These are phyloP conservation scores for Corbicula japonica DNA, from an alignment of 2,888 invertebrate genomes.

Conservation along the genomic window DNA sequence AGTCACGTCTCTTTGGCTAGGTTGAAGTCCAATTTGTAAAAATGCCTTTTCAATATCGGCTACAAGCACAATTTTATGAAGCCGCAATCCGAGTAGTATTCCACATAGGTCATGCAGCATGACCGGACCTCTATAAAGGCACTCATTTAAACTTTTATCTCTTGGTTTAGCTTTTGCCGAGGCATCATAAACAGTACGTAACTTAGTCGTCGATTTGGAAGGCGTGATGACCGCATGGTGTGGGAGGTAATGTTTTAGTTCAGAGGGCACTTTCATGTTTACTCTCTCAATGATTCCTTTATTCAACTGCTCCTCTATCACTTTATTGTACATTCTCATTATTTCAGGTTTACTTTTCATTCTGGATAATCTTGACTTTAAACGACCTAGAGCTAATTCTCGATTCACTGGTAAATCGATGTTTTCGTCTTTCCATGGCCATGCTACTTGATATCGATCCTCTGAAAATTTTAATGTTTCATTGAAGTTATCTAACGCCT, in stretches of 20 bases:
- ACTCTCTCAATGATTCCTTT: background rate
- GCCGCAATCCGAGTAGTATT: background rate
- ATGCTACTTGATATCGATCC: background rate
- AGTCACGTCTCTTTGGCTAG: too few species aligned
- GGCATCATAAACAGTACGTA: background rate
- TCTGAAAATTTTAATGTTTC: too few species aligned
- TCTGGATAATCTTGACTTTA: background rate
- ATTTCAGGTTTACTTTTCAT: background rate
- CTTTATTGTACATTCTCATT: background rate
- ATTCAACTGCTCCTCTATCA: background rate
- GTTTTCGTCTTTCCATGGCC: background rate
- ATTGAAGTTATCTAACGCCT: background rate
- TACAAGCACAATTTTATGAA: too few species aligned
- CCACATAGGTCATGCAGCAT: slow-evolving; percentile 1
- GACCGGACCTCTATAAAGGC: background rate
- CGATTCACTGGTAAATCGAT: background rate
- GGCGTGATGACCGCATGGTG: slow-evolving; percentile 1
- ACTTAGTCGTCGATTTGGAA: background rate
- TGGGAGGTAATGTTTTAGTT: background rate
- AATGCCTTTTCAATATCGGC: too few species aligned
- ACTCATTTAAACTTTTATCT: too few species aligned
- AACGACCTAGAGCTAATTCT: background rate
- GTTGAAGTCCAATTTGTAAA: too few species aligned
- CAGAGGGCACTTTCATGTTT: background rate
- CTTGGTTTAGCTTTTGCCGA: background rate